A percentile compares a stretch with the other conserved stretches of the same genome.
These are phyloP conservation scores for Erithacus rubecula DNA, from an alignment of 2,797 vertebrate species.

Conservation along the genomic window DNA sequence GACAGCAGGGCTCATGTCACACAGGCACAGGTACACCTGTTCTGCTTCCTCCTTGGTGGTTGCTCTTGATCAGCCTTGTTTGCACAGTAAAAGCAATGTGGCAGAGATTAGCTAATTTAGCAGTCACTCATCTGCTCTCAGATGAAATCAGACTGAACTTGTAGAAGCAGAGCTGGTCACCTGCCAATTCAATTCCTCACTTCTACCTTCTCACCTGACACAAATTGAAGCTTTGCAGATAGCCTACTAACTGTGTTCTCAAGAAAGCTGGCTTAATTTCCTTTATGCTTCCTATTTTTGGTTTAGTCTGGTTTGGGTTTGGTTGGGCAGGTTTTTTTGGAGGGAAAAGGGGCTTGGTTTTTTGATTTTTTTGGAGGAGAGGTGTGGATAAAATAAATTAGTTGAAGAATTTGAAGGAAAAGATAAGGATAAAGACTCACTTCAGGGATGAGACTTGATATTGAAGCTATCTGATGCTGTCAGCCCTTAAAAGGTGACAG, in stretches of 20 bases:
- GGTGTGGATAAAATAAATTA: neutral
- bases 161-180: slow-evolving; percentile 5
- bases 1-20: neutral
- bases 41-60: neutral
- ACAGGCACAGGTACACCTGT: neutral
- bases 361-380: neutral
- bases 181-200: neutral
- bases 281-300: neutral
- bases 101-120: neutral
- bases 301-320: neutral
- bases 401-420: neutral
- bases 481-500: neutral
- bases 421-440: neutral
- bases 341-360: neutral
- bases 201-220: slow-evolving; percentile 21
- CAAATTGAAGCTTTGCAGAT: neutral
- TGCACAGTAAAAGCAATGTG: neutral
- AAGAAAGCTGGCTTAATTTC: neutral
- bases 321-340: neutral
- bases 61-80: slow-evolving; percentile 19
- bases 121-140: neutral
- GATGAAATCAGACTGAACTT: neutral
- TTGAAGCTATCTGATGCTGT: neutral
- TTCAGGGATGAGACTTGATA: neutral
- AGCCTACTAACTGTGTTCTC: neutral